Base-by-base conservation (phyloP, 1,140 invertebrate genomes). In the Musca vetustissima region DNA sequence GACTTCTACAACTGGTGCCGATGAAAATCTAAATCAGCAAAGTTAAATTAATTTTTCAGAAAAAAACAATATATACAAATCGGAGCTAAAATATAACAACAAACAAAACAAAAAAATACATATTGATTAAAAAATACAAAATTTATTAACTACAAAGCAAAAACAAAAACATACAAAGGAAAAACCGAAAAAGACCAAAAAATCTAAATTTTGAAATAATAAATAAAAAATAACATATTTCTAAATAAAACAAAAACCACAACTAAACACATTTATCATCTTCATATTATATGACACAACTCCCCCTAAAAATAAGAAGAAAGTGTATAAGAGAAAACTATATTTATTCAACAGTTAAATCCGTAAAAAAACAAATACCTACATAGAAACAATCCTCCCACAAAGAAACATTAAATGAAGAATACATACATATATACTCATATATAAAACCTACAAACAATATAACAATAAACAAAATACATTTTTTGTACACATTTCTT, bases 11-110 rank as follows among this genome's bases (percentile, higher is more conserved):
- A 71, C 75, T 76, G 80, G 80, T 77, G 80, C 80, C 77, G 80
- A 82, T 82, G 80, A 82, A 78, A 82, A 82, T 80, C 78, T 82
- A 73, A 82, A 82, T 79, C 78, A 82, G 76, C 80, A 82, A 74
- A 78, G 76, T 74, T 81, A 81, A 81, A 80, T 74, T 22, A 43
- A 36, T 64, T 66, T 47, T 48, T 14, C 59, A 68, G 4, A 64
- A 21, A 48, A 48, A 65, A 1, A 47, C 22, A 66, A 28, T 36
- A 28, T 36, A n/a, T 36, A 21, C n/a, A 43, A 64, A 64, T 25
- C 22, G 15, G 17, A n/a, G 17, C 17, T 59, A 25, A 59, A 13
- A 4, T 13, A n/a, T 22, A 25, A 59, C 15, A 22, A n/a, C n/a
- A n/a, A n/a, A n/a, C n/a, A n/a, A n/a, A 21, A 25, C 21, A 4